A percentile compares a stretch with the other conserved stretches of the same genome.
Evolutionary conservation across 2,797 vertebrate species (phyloP).

Genomic region (Mionectes olivaceus): DNA sequence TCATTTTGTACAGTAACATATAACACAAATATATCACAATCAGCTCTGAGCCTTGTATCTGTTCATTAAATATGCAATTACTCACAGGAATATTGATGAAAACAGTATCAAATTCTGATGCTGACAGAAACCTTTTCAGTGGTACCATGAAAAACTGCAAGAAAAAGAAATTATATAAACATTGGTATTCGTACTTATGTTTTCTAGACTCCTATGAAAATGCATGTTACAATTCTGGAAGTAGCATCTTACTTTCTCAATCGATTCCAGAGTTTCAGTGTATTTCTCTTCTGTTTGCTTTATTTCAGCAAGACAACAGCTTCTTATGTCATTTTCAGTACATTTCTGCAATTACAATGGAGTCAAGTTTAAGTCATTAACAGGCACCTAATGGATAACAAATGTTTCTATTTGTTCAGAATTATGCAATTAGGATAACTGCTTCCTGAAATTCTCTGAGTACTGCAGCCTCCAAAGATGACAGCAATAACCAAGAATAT

Average conservation of each 20-base stretch:
- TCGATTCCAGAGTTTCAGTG: constrained; percentile 95
- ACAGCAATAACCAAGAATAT: not conserved
- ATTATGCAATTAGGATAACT: constrained; percentile 28
- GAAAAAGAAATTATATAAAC: not conserved
- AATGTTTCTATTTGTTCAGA: constrained; percentile 1
- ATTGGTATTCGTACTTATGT: not conserved
- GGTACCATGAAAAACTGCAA: constrained; percentile 94
- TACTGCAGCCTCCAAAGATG: constrained; percentile 12
- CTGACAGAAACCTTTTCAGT: constrained; percentile 88
- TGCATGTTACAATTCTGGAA: not conserved
- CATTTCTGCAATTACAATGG: constrained; percentile 85
- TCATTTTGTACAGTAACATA: not conserved
- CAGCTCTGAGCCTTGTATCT: not conserved
- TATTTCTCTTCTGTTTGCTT: constrained; percentile 98
- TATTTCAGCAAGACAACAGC: constrained; percentile 95
- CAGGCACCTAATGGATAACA: constrained; percentile 7
- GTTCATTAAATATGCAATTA: not conserved
- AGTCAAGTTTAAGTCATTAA: constrained; percentile 49
- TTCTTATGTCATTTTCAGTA: constrained; percentile 92
- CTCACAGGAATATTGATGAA: constrained; percentile 98
- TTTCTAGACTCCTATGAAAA: not conserved
- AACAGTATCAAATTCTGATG: constrained; percentile 87
- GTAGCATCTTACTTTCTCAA: constrained; percentile 88
- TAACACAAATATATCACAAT: not conserved
- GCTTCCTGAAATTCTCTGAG: constrained; percentile 23